phyloP scores from a whole-genome alignment of 1,140 invertebrate species.

The Psix sp. region DNA sequence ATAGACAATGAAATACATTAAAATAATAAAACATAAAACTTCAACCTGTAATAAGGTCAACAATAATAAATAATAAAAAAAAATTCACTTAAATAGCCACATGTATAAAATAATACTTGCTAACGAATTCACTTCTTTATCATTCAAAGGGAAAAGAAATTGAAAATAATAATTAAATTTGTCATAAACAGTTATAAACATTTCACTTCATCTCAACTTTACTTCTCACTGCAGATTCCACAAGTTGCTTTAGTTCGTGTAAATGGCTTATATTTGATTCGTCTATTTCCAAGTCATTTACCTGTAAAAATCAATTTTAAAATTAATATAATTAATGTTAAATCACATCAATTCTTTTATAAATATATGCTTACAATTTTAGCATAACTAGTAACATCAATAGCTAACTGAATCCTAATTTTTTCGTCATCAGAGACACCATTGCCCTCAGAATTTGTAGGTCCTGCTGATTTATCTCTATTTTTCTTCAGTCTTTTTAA shows the following conservation, averaged over 20 bases:
- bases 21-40: no score
- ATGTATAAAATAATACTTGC: no score
- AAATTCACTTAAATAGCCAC: no score
- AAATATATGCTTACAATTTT: slow-evolving; percentile 62
- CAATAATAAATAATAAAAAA: no score
- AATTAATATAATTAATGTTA: no score
- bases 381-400: slow-evolving; percentile 86
- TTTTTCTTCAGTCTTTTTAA: slow-evolving; percentile 91
- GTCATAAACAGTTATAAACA: no score
- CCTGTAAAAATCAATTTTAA: slow-evolving; percentile 35
- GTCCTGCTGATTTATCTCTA: slow-evolving; percentile 81
- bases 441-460: slow-evolving; percentile 72
- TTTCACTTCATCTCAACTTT: slow-evolving; percentile 35
- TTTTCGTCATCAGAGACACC: slow-evolving; percentile 92
- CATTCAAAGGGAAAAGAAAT: no score
- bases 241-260: slow-evolving; percentile 67
- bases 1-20: no score
- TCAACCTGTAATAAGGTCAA: no score
- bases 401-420: slow-evolving; percentile 91
- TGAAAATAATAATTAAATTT: no score
- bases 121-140: no score
- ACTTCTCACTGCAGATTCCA: slow-evolving; percentile 69
- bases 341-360: background rate
- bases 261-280: slow-evolving; percentile 35
- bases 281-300: slow-evolving; percentile 32